Conservation (phyloP, 2,888 invertebrate species). For the Pyrrhia umbra region DNA sequence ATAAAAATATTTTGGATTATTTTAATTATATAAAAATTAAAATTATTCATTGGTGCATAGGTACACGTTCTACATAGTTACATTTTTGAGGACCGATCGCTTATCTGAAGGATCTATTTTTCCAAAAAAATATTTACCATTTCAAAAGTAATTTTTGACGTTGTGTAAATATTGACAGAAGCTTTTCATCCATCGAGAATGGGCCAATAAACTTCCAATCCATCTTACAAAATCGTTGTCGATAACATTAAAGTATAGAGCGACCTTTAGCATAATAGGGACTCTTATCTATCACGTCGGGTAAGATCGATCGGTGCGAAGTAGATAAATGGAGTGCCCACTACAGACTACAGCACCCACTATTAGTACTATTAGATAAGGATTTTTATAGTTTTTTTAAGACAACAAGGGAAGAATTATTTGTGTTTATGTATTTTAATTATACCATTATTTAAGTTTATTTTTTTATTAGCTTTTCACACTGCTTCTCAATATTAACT, state of each 20-base stretch:
- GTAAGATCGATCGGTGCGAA: constrained; percentile 32
- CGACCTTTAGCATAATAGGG: constrained; percentile 25
- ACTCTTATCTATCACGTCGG: constrained; percentile 27
- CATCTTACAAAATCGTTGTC: constrained; percentile 21
- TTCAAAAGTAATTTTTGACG: not conserved
- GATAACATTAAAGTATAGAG: constrained; percentile 24
- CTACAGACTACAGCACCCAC: not conserved
- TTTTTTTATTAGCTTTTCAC: too few species aligned
- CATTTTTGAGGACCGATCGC: too few species aligned
- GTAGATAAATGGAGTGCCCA: constrained; percentile 22
- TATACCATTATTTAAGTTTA: too few species aligned
- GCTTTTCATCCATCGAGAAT: constrained; percentile 15
- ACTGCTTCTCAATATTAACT: too few species aligned
- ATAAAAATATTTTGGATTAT: too few species aligned
- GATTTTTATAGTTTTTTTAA: not conserved
- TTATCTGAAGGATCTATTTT: too few species aligned
- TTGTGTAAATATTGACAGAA: not conserved
- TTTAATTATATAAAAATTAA: too few species aligned
- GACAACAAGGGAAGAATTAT: too few species aligned
- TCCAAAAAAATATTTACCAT: not conserved
- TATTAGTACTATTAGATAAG: constrained; percentile 11
- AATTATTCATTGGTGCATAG: too few species aligned
- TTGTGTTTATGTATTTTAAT: too few species aligned
- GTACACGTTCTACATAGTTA: too few species aligned
- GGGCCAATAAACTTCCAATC: constrained; percentile 10